phyloP scores from a whole-genome alignment of 2,113 vertebrate genomes.

The pig (Sus scrofa) region T2T-Sscrofa CM000812.6:169838501-169839000 shows the following conservation, averaged over 20 bases:
- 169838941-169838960: neutral
- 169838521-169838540: neutral
- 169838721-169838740: neutral
- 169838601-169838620: constrained; percentile 43
- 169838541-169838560: constrained; percentile 1
- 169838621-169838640: constrained; percentile 34
- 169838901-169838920: neutral
- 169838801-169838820: neutral
- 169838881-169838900: neutral
- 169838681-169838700: constrained; percentile 53
- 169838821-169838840: neutral
- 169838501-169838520: constrained; percentile 46
- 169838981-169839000: neutral
- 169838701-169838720: constrained; percentile 18
- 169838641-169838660: constrained; percentile 38
- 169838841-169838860: neutral
- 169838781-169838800: neutral
- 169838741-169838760: neutral
- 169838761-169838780: neutral
- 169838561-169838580: neutral
- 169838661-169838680: constrained; percentile 45
- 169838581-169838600: constrained; percentile 34
- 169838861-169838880: neutral
- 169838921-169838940: too few species aligned
- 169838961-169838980: neutral